Conservation (phyloP, 2,113 vertebrate species). For the Enhydra lutris region DNA sequence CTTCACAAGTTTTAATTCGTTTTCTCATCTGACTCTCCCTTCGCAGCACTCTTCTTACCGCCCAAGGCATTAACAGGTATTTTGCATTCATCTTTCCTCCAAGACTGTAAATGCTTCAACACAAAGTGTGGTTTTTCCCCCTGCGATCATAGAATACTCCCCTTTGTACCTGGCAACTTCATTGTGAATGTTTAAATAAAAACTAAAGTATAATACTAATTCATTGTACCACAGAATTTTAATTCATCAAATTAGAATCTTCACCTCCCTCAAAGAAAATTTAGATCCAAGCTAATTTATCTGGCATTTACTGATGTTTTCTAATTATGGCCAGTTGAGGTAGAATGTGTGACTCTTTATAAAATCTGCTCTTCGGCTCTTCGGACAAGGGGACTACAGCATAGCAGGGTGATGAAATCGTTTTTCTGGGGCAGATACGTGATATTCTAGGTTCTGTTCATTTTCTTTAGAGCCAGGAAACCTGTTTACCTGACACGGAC, state of each 20-base stretch:
- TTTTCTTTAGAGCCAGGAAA: neutral
- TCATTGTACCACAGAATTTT: neutral
- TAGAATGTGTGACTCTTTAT: neutral
- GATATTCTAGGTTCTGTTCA: neutral
- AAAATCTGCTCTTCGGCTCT: neutral
- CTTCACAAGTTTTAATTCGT: neutral
- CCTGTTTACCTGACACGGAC: neutral
- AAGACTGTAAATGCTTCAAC: neutral
- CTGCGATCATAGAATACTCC: neutral
- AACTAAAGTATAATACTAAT: neutral
- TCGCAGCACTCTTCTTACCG: neutral
- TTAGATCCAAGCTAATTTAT: neutral
- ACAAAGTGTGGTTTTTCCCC: neutral
- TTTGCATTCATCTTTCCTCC: neutral
- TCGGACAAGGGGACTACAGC: neutral
- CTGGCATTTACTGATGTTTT: neutral
- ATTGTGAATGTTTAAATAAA: neutral
- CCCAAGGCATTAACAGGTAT: neutral
- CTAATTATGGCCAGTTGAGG: neutral
- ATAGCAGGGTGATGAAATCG: neutral
- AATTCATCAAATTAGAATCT: neutral
- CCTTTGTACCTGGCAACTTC: neutral
- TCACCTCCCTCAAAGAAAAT: neutral
- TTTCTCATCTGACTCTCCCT: neutral
- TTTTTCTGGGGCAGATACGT: neutral